phyloP scores from a whole-genome alignment of 2,113 vertebrate species.

The Chloropsis cyanopogon region DNA sequence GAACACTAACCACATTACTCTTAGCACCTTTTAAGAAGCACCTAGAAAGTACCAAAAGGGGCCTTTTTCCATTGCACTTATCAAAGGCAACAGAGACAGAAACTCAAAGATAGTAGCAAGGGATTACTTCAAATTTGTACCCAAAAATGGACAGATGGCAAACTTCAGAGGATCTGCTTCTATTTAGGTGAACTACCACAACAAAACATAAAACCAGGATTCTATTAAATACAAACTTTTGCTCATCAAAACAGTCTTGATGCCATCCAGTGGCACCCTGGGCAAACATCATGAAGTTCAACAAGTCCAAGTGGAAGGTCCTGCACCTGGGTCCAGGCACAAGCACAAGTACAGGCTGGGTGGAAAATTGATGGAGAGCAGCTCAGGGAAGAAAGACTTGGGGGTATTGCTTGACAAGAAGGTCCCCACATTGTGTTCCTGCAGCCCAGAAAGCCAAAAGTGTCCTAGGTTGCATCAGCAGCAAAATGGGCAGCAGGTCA shows the following conservation, averaged over 20 bases:
- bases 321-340: rapidly evolving
- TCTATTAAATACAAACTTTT: not conserved
- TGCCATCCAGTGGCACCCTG: not conserved
- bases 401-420: not conserved
- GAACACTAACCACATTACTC: not conserved
- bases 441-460: not conserved
- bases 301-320: not conserved
- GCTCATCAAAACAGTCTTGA: not conserved
- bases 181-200: not conserved
- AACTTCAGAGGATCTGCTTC: not conserved
- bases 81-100: not conserved
- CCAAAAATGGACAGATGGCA: not conserved
- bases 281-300: not conserved
- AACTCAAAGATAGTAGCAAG: not conserved
- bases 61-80: not conserved
- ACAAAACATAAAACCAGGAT: not conserved
- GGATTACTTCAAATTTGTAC: not conserved
- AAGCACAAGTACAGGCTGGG: not conserved
- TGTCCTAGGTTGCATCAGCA: not conserved
- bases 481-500: not conserved
- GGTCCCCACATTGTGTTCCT: not conserved
- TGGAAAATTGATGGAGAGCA: not conserved
- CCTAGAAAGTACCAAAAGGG: not conserved
- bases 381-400: not conserved
- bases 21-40: not conserved